Evolutionary conservation across 2,888 invertebrate species (phyloP), one percentile per base, ranked within the genome.

Genomic region (Metellina segmentata): DNA sequence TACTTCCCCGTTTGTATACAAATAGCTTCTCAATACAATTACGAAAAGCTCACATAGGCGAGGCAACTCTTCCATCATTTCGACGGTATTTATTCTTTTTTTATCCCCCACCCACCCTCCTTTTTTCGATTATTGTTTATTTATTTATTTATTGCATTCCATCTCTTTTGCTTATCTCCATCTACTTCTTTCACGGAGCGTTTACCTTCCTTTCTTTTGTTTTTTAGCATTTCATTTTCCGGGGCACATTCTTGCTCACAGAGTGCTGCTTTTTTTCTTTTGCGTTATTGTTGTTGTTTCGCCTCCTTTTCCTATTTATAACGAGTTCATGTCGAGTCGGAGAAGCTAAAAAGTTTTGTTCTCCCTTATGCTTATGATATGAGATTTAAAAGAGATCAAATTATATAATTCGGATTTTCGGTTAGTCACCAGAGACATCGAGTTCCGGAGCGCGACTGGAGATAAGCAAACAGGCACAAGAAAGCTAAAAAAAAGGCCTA

Each of bases 331-430:
- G 79, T 79, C 53, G 52, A 61, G 52, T 61, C 89, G 75, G 34
- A 74, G 69, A 75, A 74, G 74, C 81, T 77, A 90, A 86, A 34
- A 86, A 81, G 71, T 83, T 85, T 85, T 49, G 49, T 34, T 61
- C 69, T 81, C 34, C 82, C 69, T 83, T 85, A 61, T 34, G 86
- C 87, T 87, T 83, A 70, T 82, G 89, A 92, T 89, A 89, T 75
- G 92, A 92, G 92, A 89, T 92, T 92, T 92, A 86, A 77, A 86
- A 92, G 89, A 89, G 92, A 92, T 92, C 92, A 92, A 92, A 92
- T 92, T 92, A 92, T 92, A 85, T 89, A 92, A 89, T 92, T 92
- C 92, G 92, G 89, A 89, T 92, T 92, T 85, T 82, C 49, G 16
- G 74, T 81, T 74, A 53, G 92, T 89, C 92, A 81, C 92, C 52